These are phyloP conservation scores for Zaprionus ornatus DNA, from an alignment of 1,140 invertebrate species.

Conservation along the genomic window DNA sequence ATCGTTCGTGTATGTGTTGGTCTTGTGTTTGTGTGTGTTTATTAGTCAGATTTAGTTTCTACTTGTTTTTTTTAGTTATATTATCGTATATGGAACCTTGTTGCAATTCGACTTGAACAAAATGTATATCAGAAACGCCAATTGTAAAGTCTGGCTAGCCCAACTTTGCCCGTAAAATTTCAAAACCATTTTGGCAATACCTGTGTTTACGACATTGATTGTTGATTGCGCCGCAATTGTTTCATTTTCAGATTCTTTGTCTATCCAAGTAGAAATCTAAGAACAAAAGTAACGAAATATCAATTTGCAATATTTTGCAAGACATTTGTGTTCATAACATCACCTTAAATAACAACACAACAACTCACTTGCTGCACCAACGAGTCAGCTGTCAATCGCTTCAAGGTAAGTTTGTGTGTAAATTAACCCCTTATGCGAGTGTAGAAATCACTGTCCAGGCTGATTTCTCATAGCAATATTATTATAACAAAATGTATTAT, in stretches of 20 bases:
- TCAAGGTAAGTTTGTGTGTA: constrained; percentile 75
- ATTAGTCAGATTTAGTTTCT: constrained; percentile 41
- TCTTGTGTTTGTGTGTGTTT: constrained; percentile 32
- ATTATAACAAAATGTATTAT: neutral
- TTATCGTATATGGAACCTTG: constrained; percentile 14
- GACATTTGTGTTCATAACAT: constrained; percentile 27
- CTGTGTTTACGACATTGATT: constrained; percentile 13
- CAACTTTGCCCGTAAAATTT: neutral
- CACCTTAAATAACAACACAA: constrained; percentile 8
- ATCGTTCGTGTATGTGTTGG: constrained; percentile 26
- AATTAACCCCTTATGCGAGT: constrained; percentile 56
- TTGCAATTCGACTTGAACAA: neutral
- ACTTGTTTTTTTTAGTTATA: constrained; percentile 27
- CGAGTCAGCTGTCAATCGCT: constrained; percentile 52
- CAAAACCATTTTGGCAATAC: constrained; percentile 28
- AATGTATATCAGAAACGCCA: neutral
- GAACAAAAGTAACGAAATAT: constrained; percentile 30
- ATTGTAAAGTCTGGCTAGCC: neutral
- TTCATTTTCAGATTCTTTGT: constrained; percentile 34
- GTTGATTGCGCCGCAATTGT: constrained; percentile 32
- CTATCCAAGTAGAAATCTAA: constrained; percentile 22
- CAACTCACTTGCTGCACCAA: constrained; percentile 28
- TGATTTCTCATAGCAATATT: neutral
- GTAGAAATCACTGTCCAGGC: neutral
- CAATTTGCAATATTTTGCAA: constrained; percentile 27